Conservation (phyloP, 2,113 vertebrate species). For the Casuarius casuarius region DNA sequence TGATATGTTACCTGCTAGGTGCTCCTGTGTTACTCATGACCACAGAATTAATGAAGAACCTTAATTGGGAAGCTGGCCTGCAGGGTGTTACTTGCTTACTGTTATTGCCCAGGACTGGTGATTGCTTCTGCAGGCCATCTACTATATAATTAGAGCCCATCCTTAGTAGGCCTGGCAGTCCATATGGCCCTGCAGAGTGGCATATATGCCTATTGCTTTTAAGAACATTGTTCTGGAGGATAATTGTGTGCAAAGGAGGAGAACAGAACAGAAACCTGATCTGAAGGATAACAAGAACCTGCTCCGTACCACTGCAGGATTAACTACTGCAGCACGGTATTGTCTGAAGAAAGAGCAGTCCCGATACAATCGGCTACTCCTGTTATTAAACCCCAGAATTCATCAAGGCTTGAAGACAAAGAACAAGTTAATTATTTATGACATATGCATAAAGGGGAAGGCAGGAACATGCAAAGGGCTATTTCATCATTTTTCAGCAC, state of each 20-base stretch:
- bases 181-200: accelerated
- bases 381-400: conserved; percentile 33
- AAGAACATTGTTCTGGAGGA: neutral
- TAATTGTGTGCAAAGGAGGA: neutral
- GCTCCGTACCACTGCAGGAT: neutral
- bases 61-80: neutral
- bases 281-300: neutral
- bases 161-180: neutral
- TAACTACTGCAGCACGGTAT: neutral
- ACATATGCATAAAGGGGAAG: neutral
- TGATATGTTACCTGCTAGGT: neutral
- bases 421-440: conserved; percentile 23
- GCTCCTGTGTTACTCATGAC: neutral
- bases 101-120: neutral
- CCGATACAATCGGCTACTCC: neutral
- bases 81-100: conserved; percentile 1
- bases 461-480: neutral
- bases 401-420: conserved; percentile 37
- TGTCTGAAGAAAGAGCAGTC: neutral
- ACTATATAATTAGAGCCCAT: neutral
- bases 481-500: conserved; percentile 26
- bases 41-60: neutral
- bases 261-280: neutral
- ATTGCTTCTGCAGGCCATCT: neutral
- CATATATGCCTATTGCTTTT: neutral